Evolutionary conservation across 2,797 vertebrate species (phyloP), one percentile per base, ranked within the genome.

Genomic region (Aythya fuligula): DNA sequence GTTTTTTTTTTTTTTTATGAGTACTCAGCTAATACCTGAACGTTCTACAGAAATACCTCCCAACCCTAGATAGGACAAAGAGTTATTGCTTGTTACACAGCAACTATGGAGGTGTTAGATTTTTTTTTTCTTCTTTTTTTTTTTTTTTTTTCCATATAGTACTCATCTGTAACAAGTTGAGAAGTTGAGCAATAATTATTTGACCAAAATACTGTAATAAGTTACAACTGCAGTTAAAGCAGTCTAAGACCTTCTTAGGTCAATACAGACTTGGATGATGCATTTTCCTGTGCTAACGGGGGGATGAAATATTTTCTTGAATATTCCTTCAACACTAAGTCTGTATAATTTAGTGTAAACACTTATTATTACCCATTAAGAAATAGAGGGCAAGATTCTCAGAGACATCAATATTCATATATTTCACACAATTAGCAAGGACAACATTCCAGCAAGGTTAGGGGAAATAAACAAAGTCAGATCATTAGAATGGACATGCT

Each of bases 31-130:
- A 64, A 84, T 53, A 82, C 47, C 11, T 67, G 9, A 56, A 60
- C 8, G 4, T 6, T 58, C 6, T 38, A 38, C 4, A 27, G 6
- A 28, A 11, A 34, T 36, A 1, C 66, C 30, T 6, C 12, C 5
- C 15, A 24, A 2, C 1, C 14, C 9, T 28, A 28, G 14, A 27
- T n/a, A 64, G 1, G 6, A n/a, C 5, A 54, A 53, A 38, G 5
- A 21, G 1, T 43, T 56, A 10, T 8, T 1, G n/a, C 47, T 78
- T 71, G 20, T 36, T 70, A 18, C 5, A 38, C 8, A 9, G 4
- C 17, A 7, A 22, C 13, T 78, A 6, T 1, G 39, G 27, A 41
- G 3, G 19, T 49, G 5, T 62, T 51, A 73, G 16, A 66, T n/a
- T 2, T 69, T 85, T 9, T 62, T 13, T 51, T 5, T 41, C 16